phyloP scores from a whole-genome alignment of 2,888 invertebrate species.

The Cremastinae sp. region DNA sequence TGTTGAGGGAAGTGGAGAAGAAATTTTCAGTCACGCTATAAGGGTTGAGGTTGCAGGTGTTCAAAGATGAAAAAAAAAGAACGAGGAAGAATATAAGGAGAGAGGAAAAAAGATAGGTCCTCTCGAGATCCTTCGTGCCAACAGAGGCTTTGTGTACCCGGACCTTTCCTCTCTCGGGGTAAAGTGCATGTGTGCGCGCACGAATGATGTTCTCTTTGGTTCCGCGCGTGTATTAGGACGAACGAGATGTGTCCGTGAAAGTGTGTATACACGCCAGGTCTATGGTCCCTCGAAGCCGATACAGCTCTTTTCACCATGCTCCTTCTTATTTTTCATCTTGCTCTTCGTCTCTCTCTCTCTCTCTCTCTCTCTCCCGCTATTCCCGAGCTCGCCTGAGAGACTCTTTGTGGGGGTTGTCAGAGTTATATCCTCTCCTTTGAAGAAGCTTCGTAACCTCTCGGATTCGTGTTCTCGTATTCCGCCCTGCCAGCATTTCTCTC shows the following conservation, averaged over 20 bases:
- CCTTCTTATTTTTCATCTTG: slow-evolving; percentile 12
- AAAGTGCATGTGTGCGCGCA: slow-evolving; percentile 51
- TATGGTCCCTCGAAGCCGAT: slow-evolving; percentile 49
- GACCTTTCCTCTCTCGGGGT: slow-evolving; percentile 48
- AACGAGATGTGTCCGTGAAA: slow-evolving; percentile 27
- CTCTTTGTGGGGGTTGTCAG: slow-evolving; percentile 68
- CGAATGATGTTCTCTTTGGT: slow-evolving; percentile 19
- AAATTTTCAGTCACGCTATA: slow-evolving; percentile 39
- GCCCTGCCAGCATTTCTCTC: slow-evolving; percentile 62
- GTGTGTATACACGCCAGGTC: slow-evolving; percentile 49
- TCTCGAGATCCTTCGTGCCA: slow-evolving; percentile 42
- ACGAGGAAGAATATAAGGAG: neutral
- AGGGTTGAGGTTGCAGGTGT: slow-evolving; percentile 57
- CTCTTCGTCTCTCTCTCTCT: slow-evolving; percentile 10
- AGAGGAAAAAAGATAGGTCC: slow-evolving; percentile 41
- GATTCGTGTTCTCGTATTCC: slow-evolving; percentile 63
- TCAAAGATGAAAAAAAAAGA: neutral
- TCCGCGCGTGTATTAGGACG: neutral
- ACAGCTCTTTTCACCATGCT: slow-evolving; percentile 17
- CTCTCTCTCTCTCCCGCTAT: slow-evolving; percentile 52
- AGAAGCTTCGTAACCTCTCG: slow-evolving; percentile 57
- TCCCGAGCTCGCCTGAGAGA: slow-evolving; percentile 57
- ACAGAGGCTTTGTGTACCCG: slow-evolving; percentile 36
- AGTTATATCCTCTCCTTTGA: slow-evolving; percentile 65
- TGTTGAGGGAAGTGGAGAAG: slow-evolving; percentile 33